A percentile compares a stretch with the other conserved stretches of the same genome.
These are phyloP conservation scores for Cossypha dichroa DNA, from an alignment of 2,797 vertebrate genomes.

Conservation along the genomic window DNA sequence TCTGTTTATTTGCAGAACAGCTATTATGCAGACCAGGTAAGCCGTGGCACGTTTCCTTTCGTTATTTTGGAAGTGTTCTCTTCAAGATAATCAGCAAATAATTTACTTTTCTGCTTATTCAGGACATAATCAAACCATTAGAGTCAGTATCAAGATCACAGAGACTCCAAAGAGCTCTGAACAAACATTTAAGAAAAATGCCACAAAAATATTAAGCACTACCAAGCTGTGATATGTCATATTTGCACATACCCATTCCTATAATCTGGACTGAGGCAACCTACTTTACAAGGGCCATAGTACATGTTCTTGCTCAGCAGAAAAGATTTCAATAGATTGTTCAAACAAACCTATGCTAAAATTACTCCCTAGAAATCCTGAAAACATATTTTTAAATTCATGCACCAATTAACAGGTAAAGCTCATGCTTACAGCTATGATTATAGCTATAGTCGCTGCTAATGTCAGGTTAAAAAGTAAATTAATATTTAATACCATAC, in stretches of 20 bases:
- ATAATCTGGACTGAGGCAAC: background rate
- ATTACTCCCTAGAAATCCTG: background rate
- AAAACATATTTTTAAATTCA: background rate
- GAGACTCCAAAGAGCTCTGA: background rate
- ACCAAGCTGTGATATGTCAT: background rate
- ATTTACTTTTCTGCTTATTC: background rate
- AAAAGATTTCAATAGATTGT: background rate
- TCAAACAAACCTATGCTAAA: background rate
- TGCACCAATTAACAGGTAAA: background rate
- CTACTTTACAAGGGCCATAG: background rate
- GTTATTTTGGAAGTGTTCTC: background rate
- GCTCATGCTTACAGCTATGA: background rate
- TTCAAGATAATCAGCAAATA: background rate
- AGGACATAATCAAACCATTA: background rate
- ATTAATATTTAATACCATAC: background rate
- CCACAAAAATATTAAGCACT: background rate
- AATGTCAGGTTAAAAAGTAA: background rate
- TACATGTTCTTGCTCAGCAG: background rate
- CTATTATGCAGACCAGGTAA: background rate
- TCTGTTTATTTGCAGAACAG: background rate
- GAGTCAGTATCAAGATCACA: background rate
- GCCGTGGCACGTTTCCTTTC: background rate
- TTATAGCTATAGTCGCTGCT: background rate
- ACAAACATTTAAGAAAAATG: background rate
- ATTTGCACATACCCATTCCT: background rate